Conservation (phyloP, 1,140 invertebrate species). For the Triops cancriformis region DNA sequence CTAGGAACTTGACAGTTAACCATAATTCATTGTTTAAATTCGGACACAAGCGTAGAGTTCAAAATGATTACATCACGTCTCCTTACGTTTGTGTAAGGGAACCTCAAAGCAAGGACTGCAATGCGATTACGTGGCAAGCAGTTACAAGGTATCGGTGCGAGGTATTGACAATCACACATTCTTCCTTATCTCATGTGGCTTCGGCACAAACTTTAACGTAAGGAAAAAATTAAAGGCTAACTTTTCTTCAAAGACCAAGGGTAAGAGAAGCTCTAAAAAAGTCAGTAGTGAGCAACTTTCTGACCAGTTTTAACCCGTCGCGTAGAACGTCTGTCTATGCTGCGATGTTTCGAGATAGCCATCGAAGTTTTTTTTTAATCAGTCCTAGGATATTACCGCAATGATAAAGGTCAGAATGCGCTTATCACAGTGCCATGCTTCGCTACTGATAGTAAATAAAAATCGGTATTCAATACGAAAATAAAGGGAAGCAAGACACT, state of each 20-base stretch:
- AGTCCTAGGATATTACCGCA: not conserved
- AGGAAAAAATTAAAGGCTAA: not conserved
- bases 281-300: not conserved
- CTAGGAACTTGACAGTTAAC: not conserved
- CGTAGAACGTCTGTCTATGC: not conserved
- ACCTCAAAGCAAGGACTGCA: not conserved
- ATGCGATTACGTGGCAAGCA: not conserved
- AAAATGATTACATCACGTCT: not conserved
- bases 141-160: not conserved
- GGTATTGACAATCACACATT: not conserved
- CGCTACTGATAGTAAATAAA: not conserved
- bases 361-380: not conserved
- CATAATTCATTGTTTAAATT: not conserved
- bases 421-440: not conserved
- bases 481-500: not conserved
- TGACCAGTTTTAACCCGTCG: not conserved
- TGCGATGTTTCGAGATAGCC: not conserved
- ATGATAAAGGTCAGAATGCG: not conserved
- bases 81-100: not conserved
- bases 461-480: not conserved
- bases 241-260: not conserved
- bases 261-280: constrained; percentile 2
- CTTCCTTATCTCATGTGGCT: constrained; percentile 1
- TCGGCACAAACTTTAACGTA: not conserved
- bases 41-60: not conserved